phyloP scores from a whole-genome alignment of 2,888 invertebrate genomes.

The Poecilobothrus nobilitatus region DNA sequence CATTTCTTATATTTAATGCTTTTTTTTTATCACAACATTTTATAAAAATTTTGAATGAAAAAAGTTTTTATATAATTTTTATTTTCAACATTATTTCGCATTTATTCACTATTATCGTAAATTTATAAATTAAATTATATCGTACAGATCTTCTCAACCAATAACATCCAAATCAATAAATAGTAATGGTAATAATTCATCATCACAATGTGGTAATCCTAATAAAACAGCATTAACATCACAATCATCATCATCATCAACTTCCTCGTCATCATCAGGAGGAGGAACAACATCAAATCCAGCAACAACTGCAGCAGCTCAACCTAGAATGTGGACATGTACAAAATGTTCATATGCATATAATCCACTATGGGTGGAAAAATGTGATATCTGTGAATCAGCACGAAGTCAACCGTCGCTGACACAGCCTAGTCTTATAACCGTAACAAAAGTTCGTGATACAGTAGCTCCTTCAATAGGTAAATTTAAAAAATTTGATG shows the following conservation, averaged over 20 bases:
- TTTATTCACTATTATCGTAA: too few relatives aligned
- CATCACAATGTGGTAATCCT: conserved; percentile 20
- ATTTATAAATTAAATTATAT: neutral
- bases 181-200: conserved; percentile 37
- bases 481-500: conserved; percentile 17
- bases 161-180: conserved; percentile 21
- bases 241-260: conserved; percentile 8
- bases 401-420: conserved; percentile 53
- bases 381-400: conserved; percentile 75
- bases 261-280: conserved; percentile 7
- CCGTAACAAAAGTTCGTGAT: conserved; percentile 50
- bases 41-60: too few relatives aligned
- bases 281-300: conserved; percentile 14
- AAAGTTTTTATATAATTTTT: too few relatives aligned
- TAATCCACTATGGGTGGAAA: conserved; percentile 69
- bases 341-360: conserved; percentile 81
- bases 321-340: conserved; percentile 74
- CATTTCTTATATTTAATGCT: too few relatives aligned
- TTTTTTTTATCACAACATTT: too few relatives aligned
- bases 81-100: too few relatives aligned
- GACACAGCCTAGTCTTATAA: conserved; percentile 60
- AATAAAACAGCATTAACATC: conserved; percentile 11
- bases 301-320: conserved; percentile 22
- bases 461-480: conserved; percentile 30
- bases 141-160: conserved; percentile 22